A percentile compares a stretch with the other conserved stretches of the same genome.
These are phyloP conservation scores for Exephanes ischioxanthus DNA, from an alignment of 2,888 invertebrate species.

Conservation along the genomic window DNA sequence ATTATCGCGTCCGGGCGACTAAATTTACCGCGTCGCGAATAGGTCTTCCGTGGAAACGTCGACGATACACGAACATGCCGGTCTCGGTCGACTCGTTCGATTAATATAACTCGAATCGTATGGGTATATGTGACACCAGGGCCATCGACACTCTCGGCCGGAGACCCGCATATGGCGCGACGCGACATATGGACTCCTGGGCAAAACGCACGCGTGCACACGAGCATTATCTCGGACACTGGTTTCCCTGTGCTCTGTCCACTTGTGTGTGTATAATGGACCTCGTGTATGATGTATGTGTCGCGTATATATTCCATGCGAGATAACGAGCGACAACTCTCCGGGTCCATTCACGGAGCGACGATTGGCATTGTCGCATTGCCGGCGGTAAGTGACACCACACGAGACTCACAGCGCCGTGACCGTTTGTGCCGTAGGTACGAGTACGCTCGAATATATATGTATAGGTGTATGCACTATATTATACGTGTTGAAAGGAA, in stretches of 20 bases:
- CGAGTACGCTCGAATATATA: background rate
- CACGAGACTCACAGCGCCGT: conserved; percentile 35
- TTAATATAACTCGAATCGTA: conserved; percentile 59
- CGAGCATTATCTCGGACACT: conserved; percentile 61
- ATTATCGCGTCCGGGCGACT: background rate
- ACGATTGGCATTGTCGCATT: conserved; percentile 61
- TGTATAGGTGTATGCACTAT: background rate
- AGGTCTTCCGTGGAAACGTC: conserved; percentile 14
- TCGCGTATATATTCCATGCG: background rate
- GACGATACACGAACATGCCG: conserved; percentile 14
- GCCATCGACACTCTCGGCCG: conserved; percentile 54
- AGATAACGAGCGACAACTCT: conserved; percentile 40
- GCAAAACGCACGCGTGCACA: conserved; percentile 58
- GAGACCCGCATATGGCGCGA: conserved; percentile 72
- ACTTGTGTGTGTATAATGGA: conserved; percentile 27
- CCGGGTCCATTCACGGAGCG: conserved; percentile 60
- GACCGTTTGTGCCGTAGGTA: conserved; percentile 34
- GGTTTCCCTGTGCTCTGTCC: conserved; percentile 23
- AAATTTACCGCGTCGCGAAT: conserved; percentile 4
- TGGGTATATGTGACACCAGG: conserved; percentile 46
- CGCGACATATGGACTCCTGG: conserved; percentile 75
- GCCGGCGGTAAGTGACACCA: conserved; percentile 59
- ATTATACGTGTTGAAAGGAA: background rate
- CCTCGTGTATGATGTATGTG: conserved; percentile 7
- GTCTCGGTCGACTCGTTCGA: conserved; percentile 30